Base-by-base conservation (phyloP, 2,888 invertebrate genomes). In the Xestia xanthographa region DNA sequence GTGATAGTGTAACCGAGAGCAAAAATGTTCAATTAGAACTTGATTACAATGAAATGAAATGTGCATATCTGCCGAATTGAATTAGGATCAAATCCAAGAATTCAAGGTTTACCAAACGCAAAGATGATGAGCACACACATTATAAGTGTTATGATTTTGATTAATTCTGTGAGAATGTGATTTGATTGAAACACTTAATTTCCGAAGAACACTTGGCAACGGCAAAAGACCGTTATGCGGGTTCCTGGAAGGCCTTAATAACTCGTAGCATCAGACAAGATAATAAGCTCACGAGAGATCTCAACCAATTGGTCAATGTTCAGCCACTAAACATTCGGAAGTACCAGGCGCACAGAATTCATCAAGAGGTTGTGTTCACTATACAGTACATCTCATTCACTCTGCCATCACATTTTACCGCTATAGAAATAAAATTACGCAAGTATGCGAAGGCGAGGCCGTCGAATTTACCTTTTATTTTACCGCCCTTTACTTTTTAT, bases 401-500 rank as follows among this genome's bases (percentile, higher is more conserved):
- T 81, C 29, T 62, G 48, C 41, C 75, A 83, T 86, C 86, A 81
- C 73, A 83, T 87, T 86, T 88, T 79, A 86, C 85, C 74, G 83
- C 72, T 75, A 77, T 80, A 79, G 83, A 82, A 75, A 88, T 86
- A 87, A 87, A 86, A 88, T 86, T 71, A 83, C 72, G 67, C 76
- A 78, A 78, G 84, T 72, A 58, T 73, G 77, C 80, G 74, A 62
- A 77, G 78, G 81, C 80, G 82, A 69, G 79, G 78, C 80, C 77
- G 80, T 79, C 81, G 82, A 89, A 88, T 87, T 86, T 84, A 87
- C 89, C 89, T 90, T 90, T 90, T 90, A 89, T 89, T 91, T 91
- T 91, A 89, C 86, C 80, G 87, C 82, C 87, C 86, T 88, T 88
- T 88, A 90, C 89, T 88, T 90, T 92, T 92, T 92, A 92, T 91